Conservation (phyloP, 2,113 vertebrate genomes). For the Leucoraja erinaceus region DNA sequence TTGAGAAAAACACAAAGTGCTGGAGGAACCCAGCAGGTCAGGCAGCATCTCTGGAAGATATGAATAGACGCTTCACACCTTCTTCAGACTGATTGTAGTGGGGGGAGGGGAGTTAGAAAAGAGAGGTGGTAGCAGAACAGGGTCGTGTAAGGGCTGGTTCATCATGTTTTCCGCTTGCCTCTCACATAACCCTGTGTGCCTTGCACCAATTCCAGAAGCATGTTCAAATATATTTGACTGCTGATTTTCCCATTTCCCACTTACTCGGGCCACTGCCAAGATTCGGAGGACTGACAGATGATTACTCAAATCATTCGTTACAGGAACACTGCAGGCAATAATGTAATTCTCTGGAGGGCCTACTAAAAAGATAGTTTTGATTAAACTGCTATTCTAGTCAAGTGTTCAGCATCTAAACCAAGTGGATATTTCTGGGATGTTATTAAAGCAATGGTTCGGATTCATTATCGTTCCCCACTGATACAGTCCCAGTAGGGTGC, state of each 20-base stretch:
- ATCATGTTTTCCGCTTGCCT: too few species aligned
- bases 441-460: background rate
- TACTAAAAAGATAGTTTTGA: background rate
- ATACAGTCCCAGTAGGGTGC: background rate
- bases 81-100: too few species aligned
- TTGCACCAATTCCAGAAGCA: background rate
- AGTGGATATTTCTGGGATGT: background rate
- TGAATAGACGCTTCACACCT: too few species aligned
- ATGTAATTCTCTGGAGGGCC: background rate
- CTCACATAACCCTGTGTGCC: too few species aligned
- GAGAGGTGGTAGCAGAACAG: background rate
- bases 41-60: too few species aligned
- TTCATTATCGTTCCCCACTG: background rate
- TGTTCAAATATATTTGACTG: background rate
- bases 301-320: background rate
- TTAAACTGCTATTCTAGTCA: conserved; percentile 1
- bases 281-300: background rate
- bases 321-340: background rate
- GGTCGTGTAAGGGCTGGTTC: background rate
- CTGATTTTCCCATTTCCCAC: background rate
- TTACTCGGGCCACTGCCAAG: background rate
- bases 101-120: background rate
- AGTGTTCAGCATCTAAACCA: background rate
- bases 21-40: too few species aligned
- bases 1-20: too few species aligned